Evolutionary conservation across 1,140 invertebrate species (phyloP), one percentile per base, ranked within the genome.

Genomic region (Bemisia tabaci): DNA sequence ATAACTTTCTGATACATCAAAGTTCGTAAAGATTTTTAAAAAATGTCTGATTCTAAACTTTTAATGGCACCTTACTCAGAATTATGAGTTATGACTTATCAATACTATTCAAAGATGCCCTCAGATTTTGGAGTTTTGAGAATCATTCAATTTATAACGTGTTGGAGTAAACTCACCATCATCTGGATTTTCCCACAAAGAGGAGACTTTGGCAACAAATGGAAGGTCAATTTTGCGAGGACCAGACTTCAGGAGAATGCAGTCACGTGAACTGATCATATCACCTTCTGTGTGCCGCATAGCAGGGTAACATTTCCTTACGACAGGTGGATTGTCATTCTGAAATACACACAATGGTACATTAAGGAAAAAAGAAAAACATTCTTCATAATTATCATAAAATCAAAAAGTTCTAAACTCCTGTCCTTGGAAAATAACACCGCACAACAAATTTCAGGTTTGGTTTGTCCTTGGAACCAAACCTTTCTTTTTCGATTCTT

Each of bases 111-210:
- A n/a, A n/a, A n/a, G n/a, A n/a, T n/a, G n/a, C n/a, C n/a, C n/a
- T n/a, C n/a, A n/a, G n/a, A n/a, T n/a, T n/a, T n/a, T n/a, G n/a
- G n/a, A n/a, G n/a, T n/a, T n/a, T n/a, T n/a, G n/a, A n/a, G n/a
- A n/a, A n/a, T n/a, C n/a, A n/a, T n/a, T n/a, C n/a, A n/a, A n/a
- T n/a, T n/a, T n/a, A n/a, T n/a, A n/a, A n/a, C n/a, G n/a, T n/a
- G n/a, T n/a, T n/a, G n/a, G n/a, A n/a, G n/a, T n/a, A 48, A 48
- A 67, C 77, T 81, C 78, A 95, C 94, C 92, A 78, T 94, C 91
- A 63, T 91, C 88, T 9, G 91, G 90, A 81, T 95, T 93, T 77
- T 97, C 91, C 93, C 93, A 98, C 2, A 98, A 82, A 61, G 90
- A 87, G 25, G 90, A 89, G 67, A 98, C 90, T 81, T 96, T 93